Evolutionary conservation across 1,140 invertebrate genomes (phyloP).

Genomic region (Neodiprion lecontei): DNA sequence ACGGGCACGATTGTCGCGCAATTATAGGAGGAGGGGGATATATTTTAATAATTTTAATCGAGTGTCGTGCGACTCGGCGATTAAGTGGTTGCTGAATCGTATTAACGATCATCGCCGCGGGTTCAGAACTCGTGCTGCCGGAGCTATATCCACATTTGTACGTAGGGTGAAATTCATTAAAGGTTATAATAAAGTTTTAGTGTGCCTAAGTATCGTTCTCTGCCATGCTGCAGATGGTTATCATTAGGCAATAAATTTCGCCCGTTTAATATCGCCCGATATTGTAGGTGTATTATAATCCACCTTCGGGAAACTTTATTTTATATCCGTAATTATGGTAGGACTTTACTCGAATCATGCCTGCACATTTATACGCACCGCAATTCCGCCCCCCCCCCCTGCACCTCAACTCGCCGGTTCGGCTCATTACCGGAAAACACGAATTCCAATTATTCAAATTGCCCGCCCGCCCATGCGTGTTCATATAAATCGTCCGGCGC

Average conservation of each 20-base stretch:
- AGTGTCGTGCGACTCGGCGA: no score
- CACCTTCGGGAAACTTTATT: not conserved
- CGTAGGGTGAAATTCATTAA: no score
- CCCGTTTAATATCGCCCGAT: not conserved
- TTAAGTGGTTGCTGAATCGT: no score
- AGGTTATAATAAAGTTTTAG: no score
- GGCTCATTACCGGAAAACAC: constrained; percentile 10
- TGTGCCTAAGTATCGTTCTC: no score
- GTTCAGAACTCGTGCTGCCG: no score
- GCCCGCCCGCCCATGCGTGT: constrained; percentile 12
- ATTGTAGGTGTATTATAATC: not conserved
- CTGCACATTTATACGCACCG: not conserved
- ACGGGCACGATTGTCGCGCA: no score
- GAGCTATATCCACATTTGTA: no score
- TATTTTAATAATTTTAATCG: no score
- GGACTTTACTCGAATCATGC: not conserved
- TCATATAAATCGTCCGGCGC: constrained; percentile 20
- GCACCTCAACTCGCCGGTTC: not conserved
- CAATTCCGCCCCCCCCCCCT: no score
- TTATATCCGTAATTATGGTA: not conserved
- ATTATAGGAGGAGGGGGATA: no score
- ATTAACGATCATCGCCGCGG: no score
- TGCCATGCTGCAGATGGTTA: not conserved
- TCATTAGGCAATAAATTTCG: not conserved
- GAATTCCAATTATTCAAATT: constrained; percentile 26